phyloP scores from a whole-genome alignment of 2,888 invertebrate species.

The Drosophila tanythrix region DNA sequence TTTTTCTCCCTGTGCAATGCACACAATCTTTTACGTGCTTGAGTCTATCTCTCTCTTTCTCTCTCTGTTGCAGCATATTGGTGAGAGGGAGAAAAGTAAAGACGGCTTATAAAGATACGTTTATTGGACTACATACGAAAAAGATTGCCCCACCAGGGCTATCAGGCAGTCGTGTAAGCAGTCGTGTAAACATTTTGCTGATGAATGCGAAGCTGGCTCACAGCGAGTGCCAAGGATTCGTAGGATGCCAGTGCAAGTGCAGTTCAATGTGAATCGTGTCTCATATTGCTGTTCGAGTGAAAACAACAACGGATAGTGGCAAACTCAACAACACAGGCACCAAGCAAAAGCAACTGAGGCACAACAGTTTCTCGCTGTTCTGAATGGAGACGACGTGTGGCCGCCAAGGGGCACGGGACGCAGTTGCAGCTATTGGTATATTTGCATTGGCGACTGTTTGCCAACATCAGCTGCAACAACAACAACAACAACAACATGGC shows the following conservation, averaged over 20 bases:
- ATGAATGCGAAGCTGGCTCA: constrained; percentile 39
- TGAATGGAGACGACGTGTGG: constrained; percentile 67
- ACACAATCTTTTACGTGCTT: background rate
- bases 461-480: constrained; percentile 52
- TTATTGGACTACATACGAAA: constrained; percentile 23
- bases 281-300: constrained; percentile 39
- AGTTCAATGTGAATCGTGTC: constrained; percentile 46
- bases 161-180: constrained; percentile 45
- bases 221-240: constrained; percentile 23
- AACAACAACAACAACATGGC: constrained; percentile 60
- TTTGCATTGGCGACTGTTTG: constrained; percentile 43
- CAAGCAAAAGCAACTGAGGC: constrained; percentile 15
- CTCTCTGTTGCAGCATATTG: constrained; percentile 43
- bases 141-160: constrained; percentile 16
- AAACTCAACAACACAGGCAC: constrained; percentile 6
- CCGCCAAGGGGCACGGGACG: constrained; percentile 43
- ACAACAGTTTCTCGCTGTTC: constrained; percentile 41
- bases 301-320: constrained; percentile 21
- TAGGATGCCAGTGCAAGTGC: constrained; percentile 37
- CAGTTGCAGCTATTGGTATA: constrained; percentile 40
- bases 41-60: constrained; percentile 3
- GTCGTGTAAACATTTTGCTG: constrained; percentile 50
- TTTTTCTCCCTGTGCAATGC: constrained; percentile 11
- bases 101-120: constrained; percentile 28
- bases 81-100: constrained; percentile 9